Conservation (phyloP, 1,140 invertebrate genomes). For the Amphibalanus amphitrite region DNA sequence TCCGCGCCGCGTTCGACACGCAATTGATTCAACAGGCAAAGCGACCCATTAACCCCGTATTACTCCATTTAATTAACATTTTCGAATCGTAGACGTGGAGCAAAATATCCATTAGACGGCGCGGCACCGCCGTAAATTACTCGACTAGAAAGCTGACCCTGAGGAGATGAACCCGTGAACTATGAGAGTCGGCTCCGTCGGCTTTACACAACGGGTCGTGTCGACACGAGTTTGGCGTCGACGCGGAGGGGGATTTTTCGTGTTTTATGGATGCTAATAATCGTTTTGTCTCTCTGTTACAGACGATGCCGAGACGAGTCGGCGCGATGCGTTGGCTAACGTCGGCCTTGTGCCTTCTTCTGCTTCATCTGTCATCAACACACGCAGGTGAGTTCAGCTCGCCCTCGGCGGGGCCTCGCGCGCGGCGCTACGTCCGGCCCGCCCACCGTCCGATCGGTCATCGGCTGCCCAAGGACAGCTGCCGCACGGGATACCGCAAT, state of each 20-base stretch:
- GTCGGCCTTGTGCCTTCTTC: too few species aligned
- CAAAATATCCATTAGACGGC: background rate
- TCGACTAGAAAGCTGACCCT: background rate
- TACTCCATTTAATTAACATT: conserved; percentile 2
- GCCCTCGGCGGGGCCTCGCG: too few species aligned
- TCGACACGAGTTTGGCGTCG: background rate
- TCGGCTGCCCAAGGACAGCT: too few species aligned
- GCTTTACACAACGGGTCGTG: background rate
- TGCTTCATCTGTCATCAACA: too few species aligned
- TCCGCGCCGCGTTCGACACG: background rate
- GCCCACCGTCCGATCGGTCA: too few species aligned
- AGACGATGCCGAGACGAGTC: too few species aligned
- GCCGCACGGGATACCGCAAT: too few species aligned
- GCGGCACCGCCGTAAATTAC: background rate
- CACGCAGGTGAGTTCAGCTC: conserved; percentile 24
- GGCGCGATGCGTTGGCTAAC: too few species aligned
- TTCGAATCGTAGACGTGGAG: background rate
- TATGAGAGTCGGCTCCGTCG: background rate
- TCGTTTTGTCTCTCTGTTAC: background rate
- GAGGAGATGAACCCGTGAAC: background rate
- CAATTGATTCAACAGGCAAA: conserved; percentile 1
- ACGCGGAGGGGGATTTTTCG: background rate
- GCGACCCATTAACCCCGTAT: background rate
- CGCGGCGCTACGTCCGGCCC: too few species aligned
- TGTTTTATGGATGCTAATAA: background rate